phyloP scores from a whole-genome alignment of 2,888 invertebrate genomes.

The Agapostemon virescens region DNA sequence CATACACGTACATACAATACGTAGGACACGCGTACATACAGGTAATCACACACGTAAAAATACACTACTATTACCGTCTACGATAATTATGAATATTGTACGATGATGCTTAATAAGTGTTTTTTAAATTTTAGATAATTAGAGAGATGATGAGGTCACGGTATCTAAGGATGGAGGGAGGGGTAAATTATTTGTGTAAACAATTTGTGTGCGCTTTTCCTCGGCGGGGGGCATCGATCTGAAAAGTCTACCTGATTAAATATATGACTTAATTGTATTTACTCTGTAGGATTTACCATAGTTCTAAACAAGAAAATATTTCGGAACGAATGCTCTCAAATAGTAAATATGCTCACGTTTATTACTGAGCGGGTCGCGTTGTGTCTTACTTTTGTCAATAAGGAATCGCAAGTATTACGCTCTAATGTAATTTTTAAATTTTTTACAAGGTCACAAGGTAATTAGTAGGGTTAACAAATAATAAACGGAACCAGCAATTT shows the following conservation, averaged over 20 bases:
- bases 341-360: conserved; percentile 73
- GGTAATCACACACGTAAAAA: conserved; percentile 43
- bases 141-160: conserved; percentile 69
- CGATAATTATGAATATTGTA: conserved; percentile 70
- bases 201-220: conserved; percentile 57
- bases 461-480: conserved; percentile 63
- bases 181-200: conserved; percentile 50
- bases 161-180: conserved; percentile 70
- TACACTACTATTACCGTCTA: conserved; percentile 66
- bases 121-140: conserved; percentile 75
- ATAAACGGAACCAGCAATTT: conserved; percentile 57
- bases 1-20: not conserved
- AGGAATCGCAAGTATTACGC: conserved; percentile 65
- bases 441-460: conserved; percentile 58
- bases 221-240: conserved; percentile 76
- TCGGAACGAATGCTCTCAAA: conserved; percentile 72
- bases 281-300: conserved; percentile 80
- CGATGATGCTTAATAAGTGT: conserved; percentile 72
- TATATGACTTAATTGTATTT: conserved; percentile 80
- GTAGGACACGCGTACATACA: not conserved
- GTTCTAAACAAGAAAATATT: conserved; percentile 69
- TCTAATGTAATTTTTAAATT: conserved; percentile 61
- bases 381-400: conserved; percentile 67
- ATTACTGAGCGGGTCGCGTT: conserved; percentile 74
- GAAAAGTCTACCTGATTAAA: conserved; percentile 80